Percentiles rank a stretch among this genome's conserved stretches.
Conservation (phyloP, 2,888 invertebrate genomes). For the Zygothrica quintamaculata region DNA sequence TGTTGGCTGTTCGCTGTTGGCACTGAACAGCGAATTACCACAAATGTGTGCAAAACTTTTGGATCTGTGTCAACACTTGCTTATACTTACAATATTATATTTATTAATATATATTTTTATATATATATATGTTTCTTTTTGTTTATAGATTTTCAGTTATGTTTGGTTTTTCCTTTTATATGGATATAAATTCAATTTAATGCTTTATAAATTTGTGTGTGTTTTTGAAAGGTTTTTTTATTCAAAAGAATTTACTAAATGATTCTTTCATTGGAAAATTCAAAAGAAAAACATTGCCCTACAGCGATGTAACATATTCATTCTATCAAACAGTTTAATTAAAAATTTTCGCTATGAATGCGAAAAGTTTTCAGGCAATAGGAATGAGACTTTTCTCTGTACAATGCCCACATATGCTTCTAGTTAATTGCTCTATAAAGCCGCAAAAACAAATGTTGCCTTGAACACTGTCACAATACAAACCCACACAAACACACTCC, state of each 20-base stretch:
- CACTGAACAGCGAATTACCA: constrained; percentile 8
- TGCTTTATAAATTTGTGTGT: no score
- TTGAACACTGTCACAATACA: constrained; percentile 16
- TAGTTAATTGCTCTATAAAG: constrained; percentile 78
- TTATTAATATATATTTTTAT: background rate
- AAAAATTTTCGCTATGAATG: constrained; percentile 34
- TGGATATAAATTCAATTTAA: no score
- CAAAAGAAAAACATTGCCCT: background rate
- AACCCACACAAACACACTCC: constrained; percentile 37
- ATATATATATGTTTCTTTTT: no score
- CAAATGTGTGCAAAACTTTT: constrained; percentile 9
- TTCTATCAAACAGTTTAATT: constrained; percentile 61
- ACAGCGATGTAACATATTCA: background rate
- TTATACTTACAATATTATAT: background rate
- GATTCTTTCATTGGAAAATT: no score
- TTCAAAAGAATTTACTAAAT: no score
- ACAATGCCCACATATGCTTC: constrained; percentile 72
- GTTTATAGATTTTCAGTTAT: no score
- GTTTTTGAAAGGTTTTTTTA: no score
- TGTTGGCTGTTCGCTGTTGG: background rate
- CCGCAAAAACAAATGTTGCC: constrained; percentile 70
- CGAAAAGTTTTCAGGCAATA: constrained; percentile 11
- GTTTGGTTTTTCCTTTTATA: no score
- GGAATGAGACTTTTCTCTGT: constrained; percentile 35
- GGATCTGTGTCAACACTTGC: background rate